Evolutionary conservation across 2,888 invertebrate genomes (phyloP).

Genomic region (Hermaeophaga mercurialis): DNA sequence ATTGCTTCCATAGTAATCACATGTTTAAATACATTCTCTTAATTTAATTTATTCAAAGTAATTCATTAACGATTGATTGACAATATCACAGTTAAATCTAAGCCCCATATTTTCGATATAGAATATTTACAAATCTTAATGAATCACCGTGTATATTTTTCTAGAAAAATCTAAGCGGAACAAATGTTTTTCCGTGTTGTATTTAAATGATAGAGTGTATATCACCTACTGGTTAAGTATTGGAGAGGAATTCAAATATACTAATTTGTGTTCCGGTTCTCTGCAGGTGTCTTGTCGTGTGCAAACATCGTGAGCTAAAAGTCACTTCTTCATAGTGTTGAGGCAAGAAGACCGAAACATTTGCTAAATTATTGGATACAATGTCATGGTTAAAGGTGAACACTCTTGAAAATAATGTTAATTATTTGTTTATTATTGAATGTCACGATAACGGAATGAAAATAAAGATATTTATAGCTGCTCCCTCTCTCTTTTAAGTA

Average conservation of each 20-base stretch:
- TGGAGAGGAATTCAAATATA: slow-evolving; percentile 9
- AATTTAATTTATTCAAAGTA: too few relatives aligned
- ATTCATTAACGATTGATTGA: too few relatives aligned
- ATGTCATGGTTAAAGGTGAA: slow-evolving; percentile 30
- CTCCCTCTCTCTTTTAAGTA: slow-evolving; percentile 12
- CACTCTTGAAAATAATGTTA: slow-evolving; percentile 18
- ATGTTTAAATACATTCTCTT: too few relatives aligned
- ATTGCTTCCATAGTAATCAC: too few relatives aligned
- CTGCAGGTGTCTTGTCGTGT: slow-evolving; percentile 30
- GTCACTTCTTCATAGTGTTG: slow-evolving; percentile 18
- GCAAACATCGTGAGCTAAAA: slow-evolving; percentile 29
- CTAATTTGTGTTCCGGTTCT: slow-evolving; percentile 22
- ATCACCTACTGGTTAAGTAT: too few relatives aligned
- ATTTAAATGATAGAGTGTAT: too few relatives aligned
- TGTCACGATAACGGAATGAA: neutral
- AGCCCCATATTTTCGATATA: too few relatives aligned
- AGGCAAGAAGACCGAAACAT: slow-evolving; percentile 23
- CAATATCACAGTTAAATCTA: too few relatives aligned
- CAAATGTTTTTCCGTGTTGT: too few relatives aligned
- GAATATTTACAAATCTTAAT: too few relatives aligned
- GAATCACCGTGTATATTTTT: too few relatives aligned
- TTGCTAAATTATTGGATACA: slow-evolving; percentile 19
- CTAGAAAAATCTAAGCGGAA: too few relatives aligned
- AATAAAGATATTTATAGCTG: neutral
- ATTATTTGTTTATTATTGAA: slow-evolving; percentile 24